phyloP scores from a whole-genome alignment of 2,113 vertebrate species.

The Elachura formosa region DNA sequence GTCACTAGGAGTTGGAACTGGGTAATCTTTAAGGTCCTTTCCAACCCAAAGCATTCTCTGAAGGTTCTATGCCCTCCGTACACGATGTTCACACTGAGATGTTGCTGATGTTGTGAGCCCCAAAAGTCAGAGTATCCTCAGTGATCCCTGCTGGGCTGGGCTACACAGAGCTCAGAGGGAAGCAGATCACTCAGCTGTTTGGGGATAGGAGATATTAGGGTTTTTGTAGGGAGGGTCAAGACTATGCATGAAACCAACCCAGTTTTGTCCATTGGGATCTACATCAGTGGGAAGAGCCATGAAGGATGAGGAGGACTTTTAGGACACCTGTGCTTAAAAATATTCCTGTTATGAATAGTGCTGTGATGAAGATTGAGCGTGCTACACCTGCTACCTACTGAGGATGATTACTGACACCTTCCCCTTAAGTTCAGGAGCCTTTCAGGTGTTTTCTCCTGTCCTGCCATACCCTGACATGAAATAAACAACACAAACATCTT shows the following conservation, averaged over 20 bases:
- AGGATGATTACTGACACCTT: not conserved
- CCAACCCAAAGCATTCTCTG: not conserved
- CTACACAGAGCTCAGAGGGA: not conserved
- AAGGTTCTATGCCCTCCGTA: not conserved
- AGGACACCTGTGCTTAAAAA: conserved; percentile 1
- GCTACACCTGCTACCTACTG: not conserved
- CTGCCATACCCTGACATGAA: not conserved
- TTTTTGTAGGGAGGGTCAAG: not conserved
- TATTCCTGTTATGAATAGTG: not conserved
- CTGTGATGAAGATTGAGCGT: not conserved
- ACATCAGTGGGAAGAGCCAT: not conserved
- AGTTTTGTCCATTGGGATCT: not conserved
- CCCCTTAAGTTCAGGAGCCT: not conserved
- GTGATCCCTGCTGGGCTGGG: not conserved
- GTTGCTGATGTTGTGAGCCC: not conserved
- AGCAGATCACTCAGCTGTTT: not conserved
- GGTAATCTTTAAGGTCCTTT: not conserved
- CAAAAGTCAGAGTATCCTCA: not conserved
- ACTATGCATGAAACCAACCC: not conserved
- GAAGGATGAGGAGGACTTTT: not conserved
- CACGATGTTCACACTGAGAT: accelerated
- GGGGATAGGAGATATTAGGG: not conserved
- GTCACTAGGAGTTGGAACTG: not conserved
- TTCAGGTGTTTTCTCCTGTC: not conserved
- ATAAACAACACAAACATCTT: not conserved